phyloP scores from a whole-genome alignment of 53 echinoderm and acorn worm species.

The Apostichopus leukothele region DNA sequence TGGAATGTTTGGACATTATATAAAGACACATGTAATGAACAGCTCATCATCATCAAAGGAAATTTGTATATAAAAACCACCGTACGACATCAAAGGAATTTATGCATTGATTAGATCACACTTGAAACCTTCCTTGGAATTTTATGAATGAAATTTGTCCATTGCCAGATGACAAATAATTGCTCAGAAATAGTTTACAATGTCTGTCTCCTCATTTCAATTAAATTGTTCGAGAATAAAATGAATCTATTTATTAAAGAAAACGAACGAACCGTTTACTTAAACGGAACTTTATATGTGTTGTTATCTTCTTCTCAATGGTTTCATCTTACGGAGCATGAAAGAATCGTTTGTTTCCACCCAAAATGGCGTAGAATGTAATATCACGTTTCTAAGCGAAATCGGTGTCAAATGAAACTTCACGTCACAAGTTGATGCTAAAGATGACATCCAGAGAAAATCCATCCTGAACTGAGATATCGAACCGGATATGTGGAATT shows the following conservation, averaged over 20 bases:
- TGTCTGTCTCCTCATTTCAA: not conserved
- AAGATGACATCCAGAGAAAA: not conserved
- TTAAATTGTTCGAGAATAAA: constrained; percentile 33
- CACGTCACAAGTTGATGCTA: not conserved
- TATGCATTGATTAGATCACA: too few relatives aligned
- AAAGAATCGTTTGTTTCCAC: constrained; percentile 28
- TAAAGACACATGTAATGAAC: too few relatives aligned
- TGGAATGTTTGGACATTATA: too few relatives aligned
- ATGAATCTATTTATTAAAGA: constrained; percentile 14
- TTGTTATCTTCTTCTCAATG: not conserved
- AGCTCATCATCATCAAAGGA: too few relatives aligned
- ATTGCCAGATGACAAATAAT: not conserved
- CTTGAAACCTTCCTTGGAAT: too few relatives aligned
- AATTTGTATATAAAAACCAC: too few relatives aligned
- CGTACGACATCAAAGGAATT: too few relatives aligned
- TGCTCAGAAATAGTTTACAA: not conserved
- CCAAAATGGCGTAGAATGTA: constrained; percentile 18
- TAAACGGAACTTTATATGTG: not conserved
- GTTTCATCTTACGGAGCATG: not conserved
- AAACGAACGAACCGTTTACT: not conserved
- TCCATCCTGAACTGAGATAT: not conserved
- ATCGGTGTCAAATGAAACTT: not conserved
- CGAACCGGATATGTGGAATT: too few relatives aligned
- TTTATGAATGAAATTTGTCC: not conserved
- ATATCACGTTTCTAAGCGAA: constrained; percentile 11